A percentile compares a stretch with the other conserved stretches of the same genome.
phyloP scores from a whole-genome alignment of 2,888 invertebrate genomes.

The Yponomeuta sedellus region DNA sequence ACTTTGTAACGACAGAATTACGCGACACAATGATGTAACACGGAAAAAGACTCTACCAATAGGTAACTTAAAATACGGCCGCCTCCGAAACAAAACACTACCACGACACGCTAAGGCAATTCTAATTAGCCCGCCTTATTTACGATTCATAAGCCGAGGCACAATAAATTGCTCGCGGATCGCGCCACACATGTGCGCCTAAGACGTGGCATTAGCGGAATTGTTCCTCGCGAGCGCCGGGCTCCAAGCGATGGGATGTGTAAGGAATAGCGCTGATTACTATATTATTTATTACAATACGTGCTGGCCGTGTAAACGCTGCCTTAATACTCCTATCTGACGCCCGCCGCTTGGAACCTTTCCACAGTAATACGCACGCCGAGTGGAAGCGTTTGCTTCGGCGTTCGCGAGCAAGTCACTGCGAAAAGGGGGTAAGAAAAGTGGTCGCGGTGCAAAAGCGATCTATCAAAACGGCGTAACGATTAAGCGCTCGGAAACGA shows the following conservation, averaged over 20 bases:
- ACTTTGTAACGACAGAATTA: no score
- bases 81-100: conserved; percentile 10
- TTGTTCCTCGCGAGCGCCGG: conserved; percentile 66
- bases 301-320: conserved; percentile 74
- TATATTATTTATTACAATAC: conserved; percentile 75
- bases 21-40: no score
- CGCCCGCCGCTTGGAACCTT: conserved; percentile 53
- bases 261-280: conserved; percentile 76
- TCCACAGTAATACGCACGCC: conserved; percentile 28
- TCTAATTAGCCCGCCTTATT: conserved; percentile 73
- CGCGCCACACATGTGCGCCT: conserved; percentile 73
- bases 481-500: conserved; percentile 56
- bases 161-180: conserved; percentile 72
- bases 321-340: conserved; percentile 65
- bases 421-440: conserved; percentile 44
- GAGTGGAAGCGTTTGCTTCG: conserved; percentile 12
- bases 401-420: conserved; percentile 21
- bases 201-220: conserved; percentile 69
- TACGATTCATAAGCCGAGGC: conserved; percentile 75
- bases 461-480: conserved; percentile 66
- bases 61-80: neutral
- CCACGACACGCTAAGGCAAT: conserved; percentile 34
- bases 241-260: conserved; percentile 71
- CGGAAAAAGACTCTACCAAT: no score
- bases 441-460: conserved; percentile 36